Evolutionary conservation across 2,113 vertebrate genomes (phyloP), one percentile per base, ranked within the genome.

Genomic region (Melanerpes aurifrons): DNA sequence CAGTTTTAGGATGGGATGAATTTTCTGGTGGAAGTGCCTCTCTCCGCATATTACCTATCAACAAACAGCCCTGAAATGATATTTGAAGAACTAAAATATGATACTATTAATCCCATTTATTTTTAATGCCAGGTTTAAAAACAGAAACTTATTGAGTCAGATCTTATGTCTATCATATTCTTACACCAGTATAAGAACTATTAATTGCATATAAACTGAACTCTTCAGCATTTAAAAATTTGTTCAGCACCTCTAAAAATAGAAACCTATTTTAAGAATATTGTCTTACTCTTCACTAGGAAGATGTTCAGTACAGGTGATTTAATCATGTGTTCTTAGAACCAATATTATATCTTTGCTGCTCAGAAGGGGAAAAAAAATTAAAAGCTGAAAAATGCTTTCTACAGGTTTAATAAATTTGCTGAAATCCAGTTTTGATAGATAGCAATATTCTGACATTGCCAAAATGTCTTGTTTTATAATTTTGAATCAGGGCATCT

Each of bases 401-500:
- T 79, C 15, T 45, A 77, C 35, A 45, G 28, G 47, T 61, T 21
- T 82, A 45, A 61, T 57, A 80, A 15, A 73, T 80, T 61, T 69
- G 13, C 37, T 89, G 91, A 92, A 89, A 74, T 53, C 88, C 80
- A 82, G 64, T 82, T 92, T 74, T 94, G 84, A 89, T 78, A 89
- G 57, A 77, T 66, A 80, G 12, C 8, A 53, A 64, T 85, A 90
- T 89, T 87, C 47, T 76, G 69, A 82, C 54, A 63, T 84, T 85
- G 78, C 87, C 91, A 94, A 87, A 91, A 89, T 57, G 10, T 80
- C 48, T 53, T 47, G 15, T 10, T 91, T 91, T 92, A 84, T 88
- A 94, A 94, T 91, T 96, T 91, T 91, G 87, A 82, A 88, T 72
- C 19, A 0, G 0, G 1, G 12, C n/a, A 68, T 73, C 31, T 70